phyloP scores from a whole-genome alignment of 2,888 invertebrate genomes.

The Epistrophe eligans region DNA sequence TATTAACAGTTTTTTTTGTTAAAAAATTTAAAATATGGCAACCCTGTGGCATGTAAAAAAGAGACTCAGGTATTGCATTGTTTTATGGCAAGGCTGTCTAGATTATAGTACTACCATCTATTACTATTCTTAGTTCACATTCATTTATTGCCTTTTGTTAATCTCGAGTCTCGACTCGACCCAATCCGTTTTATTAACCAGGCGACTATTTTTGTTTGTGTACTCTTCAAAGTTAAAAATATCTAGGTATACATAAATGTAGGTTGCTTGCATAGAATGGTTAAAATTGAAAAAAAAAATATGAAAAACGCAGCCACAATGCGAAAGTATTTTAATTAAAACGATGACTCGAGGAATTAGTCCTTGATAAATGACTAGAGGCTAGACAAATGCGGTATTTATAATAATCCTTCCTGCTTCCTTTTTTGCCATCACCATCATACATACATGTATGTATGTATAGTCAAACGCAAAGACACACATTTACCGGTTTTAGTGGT shows the following conservation, averaged over 20 bases:
- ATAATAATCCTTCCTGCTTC: constrained; percentile 63
- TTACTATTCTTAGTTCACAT: not conserved
- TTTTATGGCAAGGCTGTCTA: constrained; percentile 27
- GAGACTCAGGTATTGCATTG: not conserved
- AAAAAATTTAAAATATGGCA: not conserved
- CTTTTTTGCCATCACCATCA: constrained; percentile 4
- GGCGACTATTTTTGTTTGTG: constrained; percentile 12
- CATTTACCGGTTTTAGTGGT: not conserved
- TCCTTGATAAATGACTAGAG: constrained; percentile 65
- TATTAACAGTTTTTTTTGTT: not conserved
- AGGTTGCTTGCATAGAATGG: not conserved
- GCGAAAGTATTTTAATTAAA: constrained; percentile 71
- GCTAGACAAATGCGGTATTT: constrained; percentile 71
- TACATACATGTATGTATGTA: no score
- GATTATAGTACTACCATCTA: not conserved
- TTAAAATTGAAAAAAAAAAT: not conserved
- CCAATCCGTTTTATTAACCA: constrained; percentile 20
- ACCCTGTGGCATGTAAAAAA: not conserved
- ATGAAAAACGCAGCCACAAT: constrained; percentile 52
- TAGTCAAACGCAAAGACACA: not conserved
- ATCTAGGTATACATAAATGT: not conserved
- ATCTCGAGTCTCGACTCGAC: constrained; percentile 25
- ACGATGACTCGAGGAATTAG: constrained; percentile 70
- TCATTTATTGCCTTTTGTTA: constrained; percentile 12
- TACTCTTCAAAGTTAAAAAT: constrained; percentile 50